Evolutionary conservation across 2,888 invertebrate species (phyloP), one percentile per base, ranked within the genome.

Genomic region (Drosophila trichaetosa): DNA sequence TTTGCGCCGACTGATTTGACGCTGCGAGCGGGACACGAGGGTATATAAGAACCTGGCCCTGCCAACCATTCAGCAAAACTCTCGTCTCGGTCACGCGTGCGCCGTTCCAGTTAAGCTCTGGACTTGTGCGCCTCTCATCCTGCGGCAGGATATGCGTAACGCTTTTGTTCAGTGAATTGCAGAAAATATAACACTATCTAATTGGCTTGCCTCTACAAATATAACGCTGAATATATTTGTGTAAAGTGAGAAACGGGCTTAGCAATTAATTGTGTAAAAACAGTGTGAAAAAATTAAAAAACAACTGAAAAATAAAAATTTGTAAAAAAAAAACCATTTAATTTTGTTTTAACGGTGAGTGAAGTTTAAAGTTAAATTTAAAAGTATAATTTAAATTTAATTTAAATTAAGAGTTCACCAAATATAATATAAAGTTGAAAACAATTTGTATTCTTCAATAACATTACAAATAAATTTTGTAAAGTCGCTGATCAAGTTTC

Each of bases 31-130:
- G 83, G 74, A 73, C 73, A 80, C 92, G 91, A 92, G 83, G 90
- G 92, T 92, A 92, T 92, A 92, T 90, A 92, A 92, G 92, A 92
- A 92, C 91, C 92, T 85, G 84, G 78, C 88, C 78, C 86, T 83
- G 65, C 63, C 56, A 74, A 68, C 83, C 80, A 91, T 85, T 91
- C 82, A 89, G 89, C 91, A 82, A 84, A 82, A 80, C 83, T 80
- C 79, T 89, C 64, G 83, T 81, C 76, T 85, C 90, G 87, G 91
- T 89, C 76, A 88, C 89, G 90, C 89, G 90, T 85, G 89, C 90
- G 90, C 88, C 82, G 76, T 74, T 77, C 77, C 79, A 87, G 83
- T 63, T 42, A 63, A 65, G 69, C 61, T 65, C 69, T 67, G 63
- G 64, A 54, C 31, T 60, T 49, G 40, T 54, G 42, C 58, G 57